Evolutionary conservation across 2,113 vertebrate genomes (phyloP).

Genomic region (Rhynchomys soricoides): DNA sequence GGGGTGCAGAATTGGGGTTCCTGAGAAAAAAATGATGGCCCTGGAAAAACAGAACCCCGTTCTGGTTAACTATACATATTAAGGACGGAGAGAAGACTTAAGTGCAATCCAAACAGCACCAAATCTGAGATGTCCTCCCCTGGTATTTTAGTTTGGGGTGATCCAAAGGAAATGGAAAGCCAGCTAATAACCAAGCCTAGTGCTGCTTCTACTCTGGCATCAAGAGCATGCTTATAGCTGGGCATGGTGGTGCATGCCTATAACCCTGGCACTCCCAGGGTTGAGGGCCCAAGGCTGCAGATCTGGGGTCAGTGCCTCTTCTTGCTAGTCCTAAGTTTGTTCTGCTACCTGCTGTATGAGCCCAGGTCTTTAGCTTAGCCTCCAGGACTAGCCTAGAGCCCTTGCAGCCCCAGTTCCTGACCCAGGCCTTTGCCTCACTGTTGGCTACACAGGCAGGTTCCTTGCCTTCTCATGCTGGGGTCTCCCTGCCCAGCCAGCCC

Average conservation of each 20-base stretch:
- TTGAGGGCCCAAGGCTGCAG: neutral
- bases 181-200: too few relatives aligned
- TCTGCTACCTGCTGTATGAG: neutral
- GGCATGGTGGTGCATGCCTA: neutral
- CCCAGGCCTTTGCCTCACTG: neutral
- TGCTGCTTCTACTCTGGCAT: neutral
- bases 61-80: neutral
- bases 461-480: neutral
- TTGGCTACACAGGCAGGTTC: neutral
- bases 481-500: neutral
- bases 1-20: neutral
- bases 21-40: neutral
- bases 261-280: neutral
- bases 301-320: neutral
- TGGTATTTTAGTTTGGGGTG: neutral
- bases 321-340: neutral
- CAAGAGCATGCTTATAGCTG: neutral
- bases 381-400: neutral
- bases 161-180: neutral
- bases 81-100: neutral
- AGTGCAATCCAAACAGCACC: neutral
- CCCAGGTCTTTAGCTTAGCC: neutral
- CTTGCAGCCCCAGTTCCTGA: neutral
- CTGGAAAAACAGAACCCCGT: neutral
- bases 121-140: neutral